phyloP scores from a whole-genome alignment of 2,888 invertebrate species.

The Epirrhoe tristata region DNA sequence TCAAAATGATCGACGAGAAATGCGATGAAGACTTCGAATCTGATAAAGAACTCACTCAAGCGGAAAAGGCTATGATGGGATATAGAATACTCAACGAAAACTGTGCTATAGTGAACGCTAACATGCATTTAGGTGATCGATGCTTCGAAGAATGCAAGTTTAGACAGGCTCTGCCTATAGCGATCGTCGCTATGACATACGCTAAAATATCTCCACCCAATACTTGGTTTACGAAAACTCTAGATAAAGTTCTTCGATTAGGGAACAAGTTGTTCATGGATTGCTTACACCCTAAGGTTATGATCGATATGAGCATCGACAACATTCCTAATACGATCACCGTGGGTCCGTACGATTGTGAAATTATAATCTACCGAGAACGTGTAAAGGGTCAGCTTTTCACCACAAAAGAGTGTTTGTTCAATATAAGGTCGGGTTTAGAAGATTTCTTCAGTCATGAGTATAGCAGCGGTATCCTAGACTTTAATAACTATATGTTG shows the following conservation, averaged over 20 bases:
- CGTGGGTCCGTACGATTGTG: conserved; percentile 84
- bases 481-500: conserved; percentile 85
- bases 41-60: conserved; percentile 74
- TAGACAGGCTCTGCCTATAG: conserved; percentile 86
- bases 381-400: conserved; percentile 77
- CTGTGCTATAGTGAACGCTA: conserved; percentile 85
- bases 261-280: conserved; percentile 86
- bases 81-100: conserved; percentile 83
- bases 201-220: conserved; percentile 87
- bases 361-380: conserved; percentile 85
- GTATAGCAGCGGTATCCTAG: conserved; percentile 81
- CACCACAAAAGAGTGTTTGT: conserved; percentile 80
- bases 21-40: conserved; percentile 80
- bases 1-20: conserved; percentile 74
- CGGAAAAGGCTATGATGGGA: conserved; percentile 81
- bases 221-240: conserved; percentile 84
- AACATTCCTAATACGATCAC: conserved; percentile 85
- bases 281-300: conserved; percentile 76
- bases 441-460: conserved; percentile 83
- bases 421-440: conserved; percentile 77
- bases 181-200: conserved; percentile 86
- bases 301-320: conserved; percentile 79
- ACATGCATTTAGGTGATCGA: conserved; percentile 85
- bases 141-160: conserved; percentile 85
- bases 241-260: conserved; percentile 85